Evolutionary conservation across 2,797 vertebrate species (phyloP), one percentile per base, ranked within the genome.

Genomic region (Remorina albescens): DNA sequence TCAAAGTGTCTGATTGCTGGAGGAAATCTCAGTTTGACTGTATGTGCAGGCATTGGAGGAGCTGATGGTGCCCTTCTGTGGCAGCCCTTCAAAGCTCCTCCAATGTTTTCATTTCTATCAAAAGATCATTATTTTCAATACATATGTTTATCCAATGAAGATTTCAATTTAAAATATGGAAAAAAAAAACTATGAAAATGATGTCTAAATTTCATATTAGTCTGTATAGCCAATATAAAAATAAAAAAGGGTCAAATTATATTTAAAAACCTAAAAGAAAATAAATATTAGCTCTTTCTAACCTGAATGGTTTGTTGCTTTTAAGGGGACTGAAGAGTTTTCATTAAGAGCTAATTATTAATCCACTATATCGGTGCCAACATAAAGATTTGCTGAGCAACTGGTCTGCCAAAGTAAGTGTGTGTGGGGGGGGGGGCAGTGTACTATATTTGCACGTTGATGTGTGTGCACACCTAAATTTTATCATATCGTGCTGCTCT

Each of bases 331-430:
- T 80, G 36, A 75, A 77, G 57, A 74, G 76, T 80, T 86, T 88
- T 91, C 82, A 80, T 88, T 90, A 71, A 41, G 30, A 88, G 87
- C 59, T 88, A 86, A 89, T 91, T 72, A 88, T 90, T 88, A 88
- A 92, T 76, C 85, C 77, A 70, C 69, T 67, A 66, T 62, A 75
- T 75, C 53, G 63, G 26, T 47, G 90, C 90, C 81, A 91, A 84
- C 74, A 87, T 75, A 83, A 85, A 90, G 75, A 87, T 86, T 85
- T 64, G 82, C 78, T 49, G 75, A 71, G 72, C 59, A 72, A 56
- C 36, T 74, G 49, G 51, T 72, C 26, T 82, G 69, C 78, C 77
- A 83, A 64, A 53, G 13, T 78, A 66, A 83, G 63, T 76, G 73
- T 63, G 21, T 25, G 39, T n/a, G 12, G 58, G 58, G 18, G 42